Percentiles rank a stretch among this genome's conserved stretches.
Evolutionary conservation across 2,888 invertebrate genomes (phyloP).

Genomic region (Pilophorus perplexus): DNA sequence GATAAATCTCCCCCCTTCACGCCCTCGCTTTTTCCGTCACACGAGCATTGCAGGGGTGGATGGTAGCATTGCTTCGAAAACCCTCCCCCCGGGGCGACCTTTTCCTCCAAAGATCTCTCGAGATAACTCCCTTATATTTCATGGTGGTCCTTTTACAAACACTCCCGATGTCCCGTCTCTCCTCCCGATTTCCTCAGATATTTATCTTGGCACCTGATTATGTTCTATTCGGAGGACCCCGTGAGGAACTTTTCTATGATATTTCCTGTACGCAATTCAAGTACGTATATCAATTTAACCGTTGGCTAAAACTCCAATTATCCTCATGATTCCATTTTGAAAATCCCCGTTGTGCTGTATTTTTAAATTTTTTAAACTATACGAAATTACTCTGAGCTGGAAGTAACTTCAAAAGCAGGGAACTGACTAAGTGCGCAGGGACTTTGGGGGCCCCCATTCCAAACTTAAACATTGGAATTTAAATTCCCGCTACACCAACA

Average conservation of each 20-base stretch:
- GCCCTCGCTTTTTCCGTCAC: not conserved
- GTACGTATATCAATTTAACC: no score
- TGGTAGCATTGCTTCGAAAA: not conserved
- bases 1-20: conserved; percentile 31
- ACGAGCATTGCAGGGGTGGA: conserved; percentile 14
- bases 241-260: no score
- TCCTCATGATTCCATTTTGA: no score
- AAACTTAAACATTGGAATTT: conserved; percentile 13
- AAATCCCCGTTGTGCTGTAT: no score
- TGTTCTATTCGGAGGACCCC: no score
- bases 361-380: no score
- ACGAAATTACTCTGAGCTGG: no score
- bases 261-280: no score
- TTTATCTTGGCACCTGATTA: conserved; percentile 20
- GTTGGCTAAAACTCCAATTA: no score
- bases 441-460: not conserved
- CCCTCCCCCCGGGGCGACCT: not conserved
- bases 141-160: conserved; percentile 37
- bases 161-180: conserved; percentile 15
- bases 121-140: conserved; percentile 38
- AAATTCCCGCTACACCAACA: conserved; percentile 4
- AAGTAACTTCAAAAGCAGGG: no score
- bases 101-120: conserved; percentile 31
- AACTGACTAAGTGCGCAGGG: no score
- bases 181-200: not conserved